Base-by-base conservation (phyloP, 2,888 invertebrate genomes). In the Epicampocera succincta region DNA sequence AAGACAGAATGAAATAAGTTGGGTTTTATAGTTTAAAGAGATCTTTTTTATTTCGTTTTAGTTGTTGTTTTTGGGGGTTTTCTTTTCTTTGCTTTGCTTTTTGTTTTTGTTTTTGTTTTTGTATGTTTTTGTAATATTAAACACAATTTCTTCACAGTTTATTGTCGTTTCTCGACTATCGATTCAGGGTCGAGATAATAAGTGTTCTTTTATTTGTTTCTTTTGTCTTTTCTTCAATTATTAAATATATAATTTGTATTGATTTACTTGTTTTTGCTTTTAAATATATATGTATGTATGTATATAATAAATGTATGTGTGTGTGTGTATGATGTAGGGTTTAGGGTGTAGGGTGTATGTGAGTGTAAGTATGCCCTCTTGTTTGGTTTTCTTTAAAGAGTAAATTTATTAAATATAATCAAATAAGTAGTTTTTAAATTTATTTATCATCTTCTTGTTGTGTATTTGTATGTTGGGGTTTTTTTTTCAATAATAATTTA, bases 81-180 rank as follows among this genome's bases (percentile, higher is more conserved):
- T 66, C n/a, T 42, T 69, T 69, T 56, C 60, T 58, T n/a, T n/a
- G n/a, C n/a, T n/a, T n/a, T n/a, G n/a, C n/a, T 75, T 29, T 19
- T 77, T 60, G 73, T 69, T 15, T 74, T 80, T 72, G 38, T 54
- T 40, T 68, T 76, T 66, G n/a, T 46, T 68, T 61, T 50, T 44
- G 50, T 58, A 58, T 54, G n/a, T 33, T 77, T 84, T 80, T 71
- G 69, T 71, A 80, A 74, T 81, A 82, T 86, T 86, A 85, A 87
- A 87, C 87, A 87, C 85, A 88, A 75, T 78, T 90, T 89, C n/a
- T 90, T 91, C 90, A 91, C 90, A 90, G 90, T 91, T 91, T 91
- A 91, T 91, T 91, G 91, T 91, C 91, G 90, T 88, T 90, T 90
- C 91, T 90, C 91, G 90, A 91, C 90, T 84, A 87, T 88, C 89